Evolutionary conservation across 2,888 invertebrate species (phyloP), one percentile per base, ranked within the genome.

Genomic region (Tortrix viridana): DNA sequence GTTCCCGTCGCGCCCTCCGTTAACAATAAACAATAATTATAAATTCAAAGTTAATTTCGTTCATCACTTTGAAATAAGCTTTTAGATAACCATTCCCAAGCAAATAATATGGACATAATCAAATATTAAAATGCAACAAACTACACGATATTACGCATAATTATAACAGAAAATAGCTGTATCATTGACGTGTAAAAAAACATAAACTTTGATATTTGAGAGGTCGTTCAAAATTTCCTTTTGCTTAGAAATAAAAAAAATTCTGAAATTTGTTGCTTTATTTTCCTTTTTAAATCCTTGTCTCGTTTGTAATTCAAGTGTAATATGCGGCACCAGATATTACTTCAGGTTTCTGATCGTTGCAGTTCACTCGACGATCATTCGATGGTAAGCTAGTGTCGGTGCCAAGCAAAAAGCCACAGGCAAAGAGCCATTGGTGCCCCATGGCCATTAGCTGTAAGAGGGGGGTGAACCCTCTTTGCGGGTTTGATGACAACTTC

Each of bases 401-500:
- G 7, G 56, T 38, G 18, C 46, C 56, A 16, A 38, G 41, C 22
- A 53, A 18, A 16, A 41, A 53, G n/a, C 41, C 64, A 16, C 19
- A 16, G 16, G 12, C 59, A 43, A 44, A 48, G 14, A 61, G 47
- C 4, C 77, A 76, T 37, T 89, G 88, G 88, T 89, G 88, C 71
- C 56, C 75, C 4, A 68, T 79, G 16, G 82, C 85, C 2, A 62
- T 82, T 50, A 67, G 80, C 14, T 88, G 88, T 66, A 74, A 69
- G 2, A 80, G 73, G 41, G 70, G 71, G 1, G 63, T 65, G 5
- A 67, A 71, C 2, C 73, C 81, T 3, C 69, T 84, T 6, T 88
- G 88, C 71, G 88, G 85, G 0, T 85, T 79, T 46, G 88, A 89
- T 65, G 84, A 86, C 23, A 77, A 70, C 0, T 85, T 81, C 55